Evolutionary conservation across 2,113 vertebrate species (phyloP), one percentile per base, ranked within the genome.

Genomic region (Sander lucioperca): DNA sequence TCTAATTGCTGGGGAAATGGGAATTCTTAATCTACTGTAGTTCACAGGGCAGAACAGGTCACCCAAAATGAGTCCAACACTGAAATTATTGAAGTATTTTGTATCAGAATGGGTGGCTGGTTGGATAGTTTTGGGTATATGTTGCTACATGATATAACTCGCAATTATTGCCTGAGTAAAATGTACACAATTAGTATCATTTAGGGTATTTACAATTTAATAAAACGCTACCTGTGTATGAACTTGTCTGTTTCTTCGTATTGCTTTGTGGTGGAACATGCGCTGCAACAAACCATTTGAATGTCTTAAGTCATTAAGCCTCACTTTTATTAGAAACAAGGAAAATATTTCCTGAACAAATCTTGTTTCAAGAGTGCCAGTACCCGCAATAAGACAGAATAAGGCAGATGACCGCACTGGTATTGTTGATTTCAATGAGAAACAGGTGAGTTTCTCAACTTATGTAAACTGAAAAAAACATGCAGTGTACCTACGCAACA

Each of bases 201-300:
- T 25, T 23, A 67, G 21, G 57, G 36, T 75, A 73, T 33, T 51
- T 80, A 18, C 18, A 75, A 33, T 70, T 73, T 50, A 92, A 92
- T 92, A 91, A 93, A 89, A 77, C 76, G 4, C 16, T 27, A 50
- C 21, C 45, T 84, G 54, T 80, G 39, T 76, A 73, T 80, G 51
- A 43, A 82, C 78, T 33, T 5, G 19, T 79, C 12, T 78, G 70
- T 72, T 23, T 83, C 30, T 48, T 74, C 86, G 74, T 80, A 1
- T 79, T 87, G 2, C 10, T 70, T 84, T 69, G 13, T 66, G 27
- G 5, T 11, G 1, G 33, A 65, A 54, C 12, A 39, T 21, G 4
- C 1, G 18, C 27, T 43, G 13, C 11, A 33, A 16, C 25, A 33
- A 12, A 47, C 30, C 25, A 54, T 53, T 19, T 68, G 9, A 39